Conservation (phyloP, 2,797 vertebrate genomes). For the Bovichtus variegatus region DNA sequence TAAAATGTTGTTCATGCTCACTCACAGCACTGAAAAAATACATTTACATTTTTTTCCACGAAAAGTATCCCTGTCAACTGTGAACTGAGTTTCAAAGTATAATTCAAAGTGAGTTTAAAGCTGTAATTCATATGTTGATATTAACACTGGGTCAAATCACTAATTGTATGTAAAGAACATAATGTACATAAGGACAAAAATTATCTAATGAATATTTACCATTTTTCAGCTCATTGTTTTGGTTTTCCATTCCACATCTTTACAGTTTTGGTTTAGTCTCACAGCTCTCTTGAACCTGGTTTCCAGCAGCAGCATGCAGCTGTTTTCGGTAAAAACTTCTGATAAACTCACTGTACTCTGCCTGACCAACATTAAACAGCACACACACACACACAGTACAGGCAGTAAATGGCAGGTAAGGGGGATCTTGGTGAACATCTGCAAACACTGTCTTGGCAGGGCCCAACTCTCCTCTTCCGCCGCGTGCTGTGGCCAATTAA, state of each 20-base stretch:
- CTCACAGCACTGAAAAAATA: background rate
- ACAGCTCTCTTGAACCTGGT: background rate
- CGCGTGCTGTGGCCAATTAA: slow-evolving; percentile 92
- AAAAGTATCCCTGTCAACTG: background rate
- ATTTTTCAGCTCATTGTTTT: background rate
- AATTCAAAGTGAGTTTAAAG: background rate
- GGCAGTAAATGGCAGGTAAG: slow-evolving; percentile 46
- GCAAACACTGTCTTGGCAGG: slow-evolving; percentile 68
- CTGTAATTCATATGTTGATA: background rate
- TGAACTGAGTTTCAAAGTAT: background rate
- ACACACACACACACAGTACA: too few relatives aligned
- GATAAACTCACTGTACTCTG: background rate
- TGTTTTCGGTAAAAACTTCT: background rate
- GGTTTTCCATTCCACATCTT: background rate
- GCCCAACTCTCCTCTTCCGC: slow-evolving; percentile 63
- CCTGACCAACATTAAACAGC: background rate
- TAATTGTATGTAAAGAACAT: background rate
- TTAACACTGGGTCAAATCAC: background rate
- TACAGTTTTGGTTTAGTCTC: background rate
- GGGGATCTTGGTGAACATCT: slow-evolving; percentile 72
- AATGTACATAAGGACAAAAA: too few relatives aligned
- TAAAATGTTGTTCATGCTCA: background rate
- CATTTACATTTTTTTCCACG: slow-evolving; percentile 6
- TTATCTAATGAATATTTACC: too few relatives aligned
- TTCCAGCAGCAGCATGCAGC: background rate